phyloP scores from a whole-genome alignment of 2,888 invertebrate species.

The Yponomeuta evonymella region DNA sequence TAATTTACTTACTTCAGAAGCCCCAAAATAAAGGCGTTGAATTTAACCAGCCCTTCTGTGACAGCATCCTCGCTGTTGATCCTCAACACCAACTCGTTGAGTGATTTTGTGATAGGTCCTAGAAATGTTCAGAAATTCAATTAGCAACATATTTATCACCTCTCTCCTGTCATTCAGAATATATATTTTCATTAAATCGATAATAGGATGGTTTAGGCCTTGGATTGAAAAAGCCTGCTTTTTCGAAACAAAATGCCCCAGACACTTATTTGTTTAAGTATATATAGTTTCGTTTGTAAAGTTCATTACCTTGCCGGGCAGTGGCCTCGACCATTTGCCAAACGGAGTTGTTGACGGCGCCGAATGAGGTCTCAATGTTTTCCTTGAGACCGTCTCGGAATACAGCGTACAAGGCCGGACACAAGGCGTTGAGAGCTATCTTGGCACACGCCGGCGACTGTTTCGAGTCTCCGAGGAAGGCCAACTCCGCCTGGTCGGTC shows the following conservation, averaged over 20 bases:
- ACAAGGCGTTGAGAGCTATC: constrained; percentile 83
- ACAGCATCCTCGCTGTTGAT: constrained; percentile 89
- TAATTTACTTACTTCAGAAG: constrained; percentile 83
- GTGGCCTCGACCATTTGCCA: constrained; percentile 94
- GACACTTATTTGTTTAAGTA: too few species aligned
- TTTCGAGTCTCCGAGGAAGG: constrained; percentile 75
- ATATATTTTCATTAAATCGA: too few species aligned
- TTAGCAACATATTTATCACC: background rate
- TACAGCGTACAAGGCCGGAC: constrained; percentile 89
- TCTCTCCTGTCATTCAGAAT: background rate
- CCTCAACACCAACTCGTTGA: constrained; percentile 88
- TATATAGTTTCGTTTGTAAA: constrained; percentile 12
- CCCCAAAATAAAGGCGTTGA: constrained; percentile 92
- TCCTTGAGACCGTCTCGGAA: constrained; percentile 90
- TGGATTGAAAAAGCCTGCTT: too few species aligned
- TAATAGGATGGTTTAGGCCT: too few species aligned
- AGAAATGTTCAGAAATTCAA: constrained; percentile 12
- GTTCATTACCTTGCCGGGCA: constrained; percentile 82
- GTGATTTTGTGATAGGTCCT: constrained; percentile 87
- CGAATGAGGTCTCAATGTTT: constrained; percentile 88
- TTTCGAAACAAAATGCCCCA: too few species aligned
- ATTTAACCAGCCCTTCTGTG: constrained; percentile 89
- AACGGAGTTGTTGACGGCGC: constrained; percentile 89
- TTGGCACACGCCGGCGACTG: constrained; percentile 81
- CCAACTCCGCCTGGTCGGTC: constrained; percentile 78